A percentile compares a stretch with the other conserved stretches of the same genome.
phyloP scores from a whole-genome alignment of 2,888 invertebrate species.

The Hemithea aestivaria region DNA sequence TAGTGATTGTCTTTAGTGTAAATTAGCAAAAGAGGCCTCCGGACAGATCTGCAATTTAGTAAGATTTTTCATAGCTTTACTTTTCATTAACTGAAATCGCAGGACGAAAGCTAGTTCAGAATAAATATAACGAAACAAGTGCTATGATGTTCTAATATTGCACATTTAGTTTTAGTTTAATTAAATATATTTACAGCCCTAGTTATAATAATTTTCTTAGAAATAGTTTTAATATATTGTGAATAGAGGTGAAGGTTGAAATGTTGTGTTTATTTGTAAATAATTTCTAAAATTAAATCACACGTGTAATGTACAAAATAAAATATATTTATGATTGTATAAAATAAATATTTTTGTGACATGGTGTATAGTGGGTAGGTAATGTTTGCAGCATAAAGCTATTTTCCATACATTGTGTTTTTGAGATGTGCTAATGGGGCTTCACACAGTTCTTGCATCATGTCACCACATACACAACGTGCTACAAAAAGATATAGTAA shows the following conservation, averaged over 20 bases:
- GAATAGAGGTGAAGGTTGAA: conserved; percentile 59
- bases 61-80: too few relatives aligned
- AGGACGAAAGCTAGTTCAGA: too few relatives aligned
- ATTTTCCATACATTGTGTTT: conserved; percentile 60
- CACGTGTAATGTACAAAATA: conserved; percentile 73
- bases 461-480: conserved; percentile 57
- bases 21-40: too few relatives aligned
- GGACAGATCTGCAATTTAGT: too few relatives aligned
- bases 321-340: conserved; percentile 67
- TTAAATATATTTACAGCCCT: conserved; percentile 62
- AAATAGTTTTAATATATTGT: conserved; percentile 47
- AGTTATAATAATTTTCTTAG: conserved; percentile 46
- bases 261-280: conserved; percentile 70
- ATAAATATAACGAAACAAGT: too few relatives aligned
- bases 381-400: conserved; percentile 49
- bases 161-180: conserved; percentile 41
- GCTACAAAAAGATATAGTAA: too few relatives aligned
- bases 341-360: conserved; percentile 74
- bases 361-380: conserved; percentile 61
- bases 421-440: conserved; percentile 47
- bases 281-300: conserved; percentile 56
- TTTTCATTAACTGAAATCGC: too few relatives aligned
- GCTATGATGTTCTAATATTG: conserved; percentile 15
- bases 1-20: too few relatives aligned
- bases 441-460: conserved; percentile 70